phyloP scores from a whole-genome alignment of 1,140 invertebrate species.

The Lethocerus indicus region DNA sequence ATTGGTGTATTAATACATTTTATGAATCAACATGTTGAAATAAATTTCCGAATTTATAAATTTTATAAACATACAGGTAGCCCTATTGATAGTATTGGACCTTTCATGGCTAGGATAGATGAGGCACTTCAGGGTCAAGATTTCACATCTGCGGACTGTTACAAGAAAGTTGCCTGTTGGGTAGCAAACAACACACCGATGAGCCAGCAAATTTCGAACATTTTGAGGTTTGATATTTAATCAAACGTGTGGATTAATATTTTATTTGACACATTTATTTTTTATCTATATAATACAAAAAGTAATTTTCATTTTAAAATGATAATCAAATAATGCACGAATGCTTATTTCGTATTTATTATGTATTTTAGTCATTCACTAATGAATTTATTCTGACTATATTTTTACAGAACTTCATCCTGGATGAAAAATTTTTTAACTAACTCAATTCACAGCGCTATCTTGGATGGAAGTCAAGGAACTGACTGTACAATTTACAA shows the following conservation, averaged over 20 bases:
- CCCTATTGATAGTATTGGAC: neutral
- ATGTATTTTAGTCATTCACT: neutral
- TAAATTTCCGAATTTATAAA: neutral
- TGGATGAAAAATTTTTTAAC: neutral
- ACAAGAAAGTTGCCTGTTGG: conserved; percentile 7
- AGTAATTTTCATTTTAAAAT: neutral
- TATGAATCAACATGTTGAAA: neutral
- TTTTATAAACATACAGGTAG: neutral
- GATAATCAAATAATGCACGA: neutral
- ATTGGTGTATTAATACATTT: neutral
- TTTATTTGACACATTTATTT: too few species aligned
- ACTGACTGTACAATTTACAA: conserved; percentile 4
- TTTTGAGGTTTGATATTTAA: neutral
- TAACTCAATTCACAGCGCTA: neutral
- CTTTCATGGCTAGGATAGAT: conserved; percentile 10
- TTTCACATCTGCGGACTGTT: conserved; percentile 2
- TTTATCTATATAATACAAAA: neutral
- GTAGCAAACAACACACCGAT: neutral
- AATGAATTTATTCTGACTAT: neutral
- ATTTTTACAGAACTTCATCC: neutral
- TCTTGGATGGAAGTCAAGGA: conserved; percentile 1
- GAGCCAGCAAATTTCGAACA: neutral
- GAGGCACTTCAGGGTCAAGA: conserved; percentile 2
- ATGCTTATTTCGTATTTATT: neutral
- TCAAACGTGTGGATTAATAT: too few species aligned